Conservation (phyloP, 2,888 invertebrate species). For the Graphium colonna region DNA sequence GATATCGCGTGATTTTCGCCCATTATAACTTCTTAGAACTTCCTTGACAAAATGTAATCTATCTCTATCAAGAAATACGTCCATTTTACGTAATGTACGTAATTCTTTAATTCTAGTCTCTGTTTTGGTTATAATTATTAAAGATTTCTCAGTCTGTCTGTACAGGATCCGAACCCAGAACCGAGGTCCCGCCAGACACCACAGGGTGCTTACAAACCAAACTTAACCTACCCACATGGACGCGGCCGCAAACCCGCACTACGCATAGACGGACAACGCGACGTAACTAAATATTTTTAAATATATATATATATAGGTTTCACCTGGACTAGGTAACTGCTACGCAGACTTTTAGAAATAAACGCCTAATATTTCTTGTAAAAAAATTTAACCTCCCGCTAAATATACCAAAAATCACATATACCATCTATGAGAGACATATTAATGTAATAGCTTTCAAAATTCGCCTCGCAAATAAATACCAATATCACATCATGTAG, state of each 20-base stretch:
- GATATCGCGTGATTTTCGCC: too few relatives aligned
- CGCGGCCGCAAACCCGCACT: constrained; percentile 44
- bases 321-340: constrained; percentile 17
- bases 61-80: too few relatives aligned
- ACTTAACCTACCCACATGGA: constrained; percentile 55
- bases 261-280: constrained; percentile 40
- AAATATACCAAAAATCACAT: constrained; percentile 6
- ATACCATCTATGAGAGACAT: neutral
- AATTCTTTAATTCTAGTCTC: too few relatives aligned
- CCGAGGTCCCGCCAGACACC: constrained; percentile 29
- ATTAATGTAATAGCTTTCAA: neutral
- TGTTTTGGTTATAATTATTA: too few relatives aligned
- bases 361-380: constrained; percentile 13
- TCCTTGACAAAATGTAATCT: too few relatives aligned
- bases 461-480: neutral
- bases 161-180: neutral
- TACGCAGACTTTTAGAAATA: constrained; percentile 12
- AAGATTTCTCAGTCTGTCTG: neutral
- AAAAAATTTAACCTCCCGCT: neutral
- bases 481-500: neutral
- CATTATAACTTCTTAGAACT: too few relatives aligned
- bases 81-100: too few relatives aligned
- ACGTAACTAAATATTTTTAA: constrained; percentile 11
- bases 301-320: constrained; percentile 17
- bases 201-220: constrained; percentile 68